Evolutionary conservation across 2,113 vertebrate genomes (phyloP).

Genomic region (Perca fluviatilis): DNA sequence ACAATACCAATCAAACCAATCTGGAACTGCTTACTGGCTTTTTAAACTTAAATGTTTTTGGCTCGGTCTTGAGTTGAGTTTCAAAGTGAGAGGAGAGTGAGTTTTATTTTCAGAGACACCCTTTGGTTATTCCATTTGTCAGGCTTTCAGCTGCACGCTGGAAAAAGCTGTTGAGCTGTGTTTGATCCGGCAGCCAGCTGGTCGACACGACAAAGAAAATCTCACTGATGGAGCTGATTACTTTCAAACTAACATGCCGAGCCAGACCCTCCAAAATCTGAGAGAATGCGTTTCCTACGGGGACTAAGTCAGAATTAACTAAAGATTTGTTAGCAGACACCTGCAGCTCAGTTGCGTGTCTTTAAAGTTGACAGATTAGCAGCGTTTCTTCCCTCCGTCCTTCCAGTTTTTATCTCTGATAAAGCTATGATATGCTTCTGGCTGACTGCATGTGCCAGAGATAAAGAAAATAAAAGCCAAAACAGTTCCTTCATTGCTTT

Average conservation of each 20-base stretch:
- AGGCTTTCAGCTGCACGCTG: slow-evolving; percentile 30
- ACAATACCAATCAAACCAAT: slow-evolving; percentile 33
- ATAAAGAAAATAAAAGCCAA: slow-evolving; percentile 37
- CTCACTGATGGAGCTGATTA: slow-evolving; percentile 52
- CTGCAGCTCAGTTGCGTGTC: slow-evolving; percentile 5
- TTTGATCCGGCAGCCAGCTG: slow-evolving; percentile 59
- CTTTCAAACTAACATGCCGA: slow-evolving; percentile 42
- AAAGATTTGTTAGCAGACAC: slow-evolving; percentile 24
- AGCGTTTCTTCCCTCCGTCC: slow-evolving; percentile 4
- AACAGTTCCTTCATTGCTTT: slow-evolving; percentile 40
- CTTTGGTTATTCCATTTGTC: slow-evolving; percentile 56
- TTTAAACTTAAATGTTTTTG: slow-evolving; percentile 24
- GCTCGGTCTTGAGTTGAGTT: slow-evolving; percentile 1
- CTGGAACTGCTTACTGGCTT: slow-evolving; percentile 25
- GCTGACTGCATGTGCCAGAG: slow-evolving; percentile 25
- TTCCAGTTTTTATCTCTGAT: slow-evolving; percentile 43
- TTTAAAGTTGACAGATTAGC: slow-evolving; percentile 46
- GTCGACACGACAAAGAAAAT: slow-evolving; percentile 28
- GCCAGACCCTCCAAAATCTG: slow-evolving; percentile 33
- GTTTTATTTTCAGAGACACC: slow-evolving; percentile 47
- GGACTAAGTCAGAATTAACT: slow-evolving; percentile 7
- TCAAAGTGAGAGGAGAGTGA: slow-evolving; percentile 31
- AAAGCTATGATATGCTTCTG: slow-evolving; percentile 30
- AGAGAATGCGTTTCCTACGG: slow-evolving; percentile 15
- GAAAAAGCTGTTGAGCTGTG: slow-evolving; percentile 32